Percentiles rank a stretch among this genome's conserved stretches.
These are phyloP conservation scores for Gulo gulo DNA, from an alignment of 2,113 vertebrate genomes.

Conservation along the genomic window DNA sequence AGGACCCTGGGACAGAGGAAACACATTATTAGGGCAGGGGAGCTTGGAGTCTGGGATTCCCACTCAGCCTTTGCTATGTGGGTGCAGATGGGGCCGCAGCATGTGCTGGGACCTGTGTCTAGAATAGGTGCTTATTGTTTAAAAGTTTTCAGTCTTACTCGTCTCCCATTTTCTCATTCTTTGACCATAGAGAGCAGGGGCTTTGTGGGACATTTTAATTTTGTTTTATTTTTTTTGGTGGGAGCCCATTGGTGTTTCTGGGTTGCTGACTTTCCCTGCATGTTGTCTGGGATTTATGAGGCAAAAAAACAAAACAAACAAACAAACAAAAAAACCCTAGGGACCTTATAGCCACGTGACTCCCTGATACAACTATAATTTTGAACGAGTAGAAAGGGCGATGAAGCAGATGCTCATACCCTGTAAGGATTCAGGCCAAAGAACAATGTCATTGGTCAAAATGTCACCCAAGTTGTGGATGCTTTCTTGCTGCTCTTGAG, in stretches of 20 bases:
- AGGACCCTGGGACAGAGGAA: not conserved
- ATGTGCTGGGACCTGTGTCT: not conserved
- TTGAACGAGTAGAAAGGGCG: not conserved
- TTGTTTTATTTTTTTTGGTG: not conserved
- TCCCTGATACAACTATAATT: not conserved
- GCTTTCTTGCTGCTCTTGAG: too few species aligned
- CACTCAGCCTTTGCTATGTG: not conserved
- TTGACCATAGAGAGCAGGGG: not conserved
- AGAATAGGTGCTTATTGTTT: not conserved
- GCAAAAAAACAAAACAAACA: not conserved
- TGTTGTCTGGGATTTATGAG: not conserved
- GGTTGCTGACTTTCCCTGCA: not conserved
- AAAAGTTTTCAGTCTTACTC: not conserved
- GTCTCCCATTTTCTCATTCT: not conserved
- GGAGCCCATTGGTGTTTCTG: not conserved
- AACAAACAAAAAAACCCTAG: not conserved
- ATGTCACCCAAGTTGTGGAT: too few species aligned
- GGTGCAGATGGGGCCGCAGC: too few species aligned
- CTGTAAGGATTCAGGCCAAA: not conserved
- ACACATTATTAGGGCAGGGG: not conserved
- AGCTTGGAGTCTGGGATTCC: not conserved
- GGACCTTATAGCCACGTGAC: not conserved
- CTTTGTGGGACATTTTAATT: not conserved
- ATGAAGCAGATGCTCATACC: not conserved
- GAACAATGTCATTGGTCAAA: not conserved